Evolutionary conservation across 2,888 invertebrate genomes (phyloP).

Genomic region (Hydroisotoma schaefferi): DNA sequence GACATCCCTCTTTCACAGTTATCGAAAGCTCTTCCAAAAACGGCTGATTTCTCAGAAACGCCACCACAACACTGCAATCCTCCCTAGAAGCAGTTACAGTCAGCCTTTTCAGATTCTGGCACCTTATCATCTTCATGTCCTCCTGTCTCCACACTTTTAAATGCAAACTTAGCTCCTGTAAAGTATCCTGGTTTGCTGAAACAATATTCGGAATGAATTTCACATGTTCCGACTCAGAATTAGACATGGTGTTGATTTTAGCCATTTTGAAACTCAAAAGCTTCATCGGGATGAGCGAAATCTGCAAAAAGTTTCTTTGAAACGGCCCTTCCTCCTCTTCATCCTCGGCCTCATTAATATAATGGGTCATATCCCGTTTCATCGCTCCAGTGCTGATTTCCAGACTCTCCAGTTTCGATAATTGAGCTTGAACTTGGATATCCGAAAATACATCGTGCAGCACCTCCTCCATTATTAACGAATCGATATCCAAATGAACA

Average conservation of each 20-base stretch:
- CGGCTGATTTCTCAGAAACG: conserved; percentile 33
- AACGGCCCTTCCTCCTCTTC: conserved; percentile 28
- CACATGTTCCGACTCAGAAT: conserved; percentile 13
- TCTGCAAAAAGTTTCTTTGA: conserved; percentile 32
- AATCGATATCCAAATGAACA: conserved; percentile 12
- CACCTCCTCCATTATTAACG: conserved; percentile 11
- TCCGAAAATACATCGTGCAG: conserved; percentile 23
- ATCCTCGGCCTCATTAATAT: conserved; percentile 21
- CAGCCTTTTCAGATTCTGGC: conserved; percentile 26
- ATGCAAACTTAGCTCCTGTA: conserved; percentile 29
- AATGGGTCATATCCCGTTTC: conserved; percentile 2
- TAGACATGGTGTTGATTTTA: conserved; percentile 23
- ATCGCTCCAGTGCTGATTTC: conserved; percentile 4
- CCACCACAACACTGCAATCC: conserved; percentile 10
- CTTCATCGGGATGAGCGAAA: conserved; percentile 24
- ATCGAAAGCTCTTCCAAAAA: conserved; percentile 26
- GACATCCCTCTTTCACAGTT: conserved; percentile 22
- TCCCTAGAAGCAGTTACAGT: conserved; percentile 15
- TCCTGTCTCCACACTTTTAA: conserved; percentile 29
- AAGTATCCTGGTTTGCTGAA: conserved; percentile 14
- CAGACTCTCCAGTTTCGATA: conserved; percentile 18
- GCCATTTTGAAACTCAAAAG: conserved; percentile 20
- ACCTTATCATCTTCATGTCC: conserved; percentile 23
- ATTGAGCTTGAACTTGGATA: conserved; percentile 2
- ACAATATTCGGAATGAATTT: conserved; percentile 32